Base-by-base conservation (phyloP, 2,888 invertebrate species). In the Conchocele bisecta region DNA sequence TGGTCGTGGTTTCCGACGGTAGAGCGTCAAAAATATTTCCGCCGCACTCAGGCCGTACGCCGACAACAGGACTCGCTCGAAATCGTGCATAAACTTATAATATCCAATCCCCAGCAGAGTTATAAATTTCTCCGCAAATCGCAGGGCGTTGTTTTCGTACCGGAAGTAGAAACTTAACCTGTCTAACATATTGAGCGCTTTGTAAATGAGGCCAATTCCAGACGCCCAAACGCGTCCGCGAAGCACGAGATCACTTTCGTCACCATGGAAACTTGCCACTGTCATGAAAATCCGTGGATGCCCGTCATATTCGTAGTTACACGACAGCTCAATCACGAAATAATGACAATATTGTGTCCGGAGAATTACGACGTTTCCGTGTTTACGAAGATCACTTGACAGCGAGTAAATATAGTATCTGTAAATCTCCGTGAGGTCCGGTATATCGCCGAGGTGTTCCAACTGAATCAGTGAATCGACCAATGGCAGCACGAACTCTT, bases 201-300 rank as follows among this genome's bases (percentile, higher is more conserved):
- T 73, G 57, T 77, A 77, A 17, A 73, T 44, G 9, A 77, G 48
- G 22, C 70, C 73, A 20, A 77, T 59, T 31, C 77, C 77, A 31
- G 77, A 67, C 22, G 68, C 77, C 77, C 77, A 77, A n/a, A 77
- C 54, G 53, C 77, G 63, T 22, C 77, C 77, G 41, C 77, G 66
- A 51, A 74, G 74, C 24, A 65, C 28, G 56, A 77, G 73, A 42
- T 74, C 68, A 29, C 70, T 68, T 4, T 33, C 58, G 33, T 73
- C 58, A n/a, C 73, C 77, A 31, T 53, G 31, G 37, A 70, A 77
- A n/a, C 33, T 29, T 17, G 67, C 67, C n/a, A 73, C 44, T 13
- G 56, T 58, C 29, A 77, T 26, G 31, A 61, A 77, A 28, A 77
- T 31, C 44, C 77, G 63, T 15, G 73, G 71, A 9, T 48, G 57